phyloP scores from a whole-genome alignment of 2,888 invertebrate genomes.

The Coleophora flavipennella region DNA sequence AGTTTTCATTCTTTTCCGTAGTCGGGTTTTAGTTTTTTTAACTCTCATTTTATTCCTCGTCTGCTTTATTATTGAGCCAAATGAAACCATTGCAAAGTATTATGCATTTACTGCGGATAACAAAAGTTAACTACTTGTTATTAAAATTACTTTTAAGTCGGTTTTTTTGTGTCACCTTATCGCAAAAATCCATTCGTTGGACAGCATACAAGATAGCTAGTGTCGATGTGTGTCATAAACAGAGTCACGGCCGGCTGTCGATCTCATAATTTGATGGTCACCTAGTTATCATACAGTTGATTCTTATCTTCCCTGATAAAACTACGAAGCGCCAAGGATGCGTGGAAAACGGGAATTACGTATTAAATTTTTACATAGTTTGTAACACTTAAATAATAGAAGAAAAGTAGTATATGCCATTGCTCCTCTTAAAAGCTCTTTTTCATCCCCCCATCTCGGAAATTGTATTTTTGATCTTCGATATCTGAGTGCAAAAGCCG shows the following conservation, averaged over 20 bases:
- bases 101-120: conserved; percentile 23
- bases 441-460: too few relatives aligned
- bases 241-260: conserved; percentile 67
- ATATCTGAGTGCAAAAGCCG: too few relatives aligned
- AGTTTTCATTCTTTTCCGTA: too few relatives aligned
- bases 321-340: not conserved
- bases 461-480: too few relatives aligned
- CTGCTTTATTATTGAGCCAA: too few relatives aligned
- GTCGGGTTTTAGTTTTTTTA: too few relatives aligned
- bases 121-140: conserved; percentile 10
- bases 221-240: conserved; percentile 41
- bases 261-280: conserved; percentile 66
- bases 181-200: conserved; percentile 55
- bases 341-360: too few relatives aligned
- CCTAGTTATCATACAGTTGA: conserved; percentile 40
- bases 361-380: not conserved
- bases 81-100: conserved; percentile 23
- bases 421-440: too few relatives aligned
- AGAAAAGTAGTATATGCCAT: too few relatives aligned
- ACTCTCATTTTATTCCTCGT: too few relatives aligned
- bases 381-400: not conserved
- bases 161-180: conserved; percentile 52
- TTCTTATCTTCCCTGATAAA: conserved; percentile 35
- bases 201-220: conserved; percentile 25
- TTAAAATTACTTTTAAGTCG: conserved; percentile 5